A percentile compares a stretch with the other conserved stretches of the same genome.
Conservation (phyloP, 2,888 invertebrate genomes). For the Chloroclysta siterata region DNA sequence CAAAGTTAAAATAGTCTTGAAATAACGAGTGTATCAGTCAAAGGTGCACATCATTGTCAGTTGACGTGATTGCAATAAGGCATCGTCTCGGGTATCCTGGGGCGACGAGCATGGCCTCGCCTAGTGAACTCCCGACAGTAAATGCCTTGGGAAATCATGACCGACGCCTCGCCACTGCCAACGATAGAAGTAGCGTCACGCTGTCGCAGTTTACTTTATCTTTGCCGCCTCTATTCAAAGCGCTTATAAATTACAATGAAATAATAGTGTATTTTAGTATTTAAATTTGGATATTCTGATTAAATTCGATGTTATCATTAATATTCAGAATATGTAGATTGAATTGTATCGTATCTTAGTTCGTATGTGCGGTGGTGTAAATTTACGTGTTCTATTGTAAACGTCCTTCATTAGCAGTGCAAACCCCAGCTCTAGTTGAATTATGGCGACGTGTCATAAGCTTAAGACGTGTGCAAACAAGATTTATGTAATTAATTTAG, state of each 20-base stretch:
- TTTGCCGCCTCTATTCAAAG: slow-evolving; percentile 18
- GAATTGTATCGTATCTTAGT: slow-evolving; percentile 23
- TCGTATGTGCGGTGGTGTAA: slow-evolving; percentile 37
- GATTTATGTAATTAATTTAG: slow-evolving; percentile 85
- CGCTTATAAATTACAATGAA: slow-evolving; percentile 5
- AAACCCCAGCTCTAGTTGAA: slow-evolving; percentile 74
- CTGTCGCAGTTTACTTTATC: slow-evolving; percentile 36
- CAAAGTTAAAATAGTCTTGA: too few relatives aligned
- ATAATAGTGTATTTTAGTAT: neutral
- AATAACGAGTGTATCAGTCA: slow-evolving; percentile 18
- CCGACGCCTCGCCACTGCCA: slow-evolving; percentile 51
- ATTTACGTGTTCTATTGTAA: slow-evolving; percentile 57
- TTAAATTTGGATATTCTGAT: neutral
- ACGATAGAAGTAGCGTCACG: slow-evolving; percentile 30
- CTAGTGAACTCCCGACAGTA: slow-evolving; percentile 61
- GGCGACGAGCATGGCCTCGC: slow-evolving; percentile 47
- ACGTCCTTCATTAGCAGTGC: slow-evolving; percentile 79
- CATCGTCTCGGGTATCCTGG: slow-evolving; percentile 38
- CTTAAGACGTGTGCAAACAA: slow-evolving; percentile 84
- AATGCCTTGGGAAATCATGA: slow-evolving; percentile 78
- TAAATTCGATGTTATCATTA: slow-evolving; percentile 3
- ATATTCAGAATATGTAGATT: slow-evolving; percentile 20
- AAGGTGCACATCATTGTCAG: slow-evolving; percentile 27
- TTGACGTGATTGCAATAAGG: slow-evolving; percentile 62
- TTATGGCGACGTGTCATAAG: slow-evolving; percentile 82